Conservation (phyloP, 2,113 vertebrate species). For the Dinomys branickii region DNA sequence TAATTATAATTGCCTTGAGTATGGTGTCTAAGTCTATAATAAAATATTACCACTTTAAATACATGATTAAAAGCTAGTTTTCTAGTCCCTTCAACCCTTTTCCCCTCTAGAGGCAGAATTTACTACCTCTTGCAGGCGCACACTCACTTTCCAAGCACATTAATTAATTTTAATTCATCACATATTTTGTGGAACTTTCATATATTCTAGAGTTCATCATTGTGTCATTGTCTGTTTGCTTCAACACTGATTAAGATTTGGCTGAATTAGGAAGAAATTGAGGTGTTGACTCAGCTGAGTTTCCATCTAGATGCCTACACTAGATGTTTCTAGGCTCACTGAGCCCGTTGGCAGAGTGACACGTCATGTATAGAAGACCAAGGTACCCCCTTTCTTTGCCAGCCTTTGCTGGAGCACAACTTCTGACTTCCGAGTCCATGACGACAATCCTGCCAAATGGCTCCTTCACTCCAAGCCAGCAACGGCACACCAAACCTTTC, state of each 20-base stretch:
- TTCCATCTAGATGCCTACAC: neutral
- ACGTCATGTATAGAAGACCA: neutral
- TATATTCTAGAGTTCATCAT: neutral
- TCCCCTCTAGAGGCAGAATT: neutral
- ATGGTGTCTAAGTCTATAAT: neutral
- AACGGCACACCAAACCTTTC: neutral
- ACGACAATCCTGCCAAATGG: no score
- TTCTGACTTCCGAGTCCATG: neutral
- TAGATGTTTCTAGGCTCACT: neutral
- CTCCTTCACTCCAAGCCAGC: neutral
- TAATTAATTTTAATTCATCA: neutral
- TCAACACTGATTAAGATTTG: neutral
- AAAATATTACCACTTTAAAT: neutral
- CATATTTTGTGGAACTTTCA: constrained; percentile 19
- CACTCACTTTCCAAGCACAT: neutral
- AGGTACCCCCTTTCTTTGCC: neutral
- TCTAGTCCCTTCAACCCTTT: neutral
- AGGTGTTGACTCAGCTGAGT: neutral
- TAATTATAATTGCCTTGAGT: neutral
- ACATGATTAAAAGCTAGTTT: neutral
- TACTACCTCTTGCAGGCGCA: neutral
- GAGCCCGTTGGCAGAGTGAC: neutral
- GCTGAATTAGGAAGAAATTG: neutral
- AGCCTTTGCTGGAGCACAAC: no score
- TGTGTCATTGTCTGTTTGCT: neutral